Base-by-base conservation (phyloP, 1,140 invertebrate genomes). In the Atta colombica region DNA sequence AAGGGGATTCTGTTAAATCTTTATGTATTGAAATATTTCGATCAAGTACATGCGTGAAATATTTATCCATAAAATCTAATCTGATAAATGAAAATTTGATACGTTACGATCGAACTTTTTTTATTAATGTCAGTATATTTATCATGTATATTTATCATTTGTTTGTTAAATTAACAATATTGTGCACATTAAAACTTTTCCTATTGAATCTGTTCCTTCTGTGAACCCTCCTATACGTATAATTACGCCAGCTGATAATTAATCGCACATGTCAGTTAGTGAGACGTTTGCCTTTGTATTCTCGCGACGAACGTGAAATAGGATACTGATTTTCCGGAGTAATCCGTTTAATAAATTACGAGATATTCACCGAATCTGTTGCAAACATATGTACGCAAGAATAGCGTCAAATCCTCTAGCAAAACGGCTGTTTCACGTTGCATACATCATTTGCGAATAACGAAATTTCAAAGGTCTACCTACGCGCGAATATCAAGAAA, bases 271-370 rank as follows among this genome's bases (percentile, higher is more conserved):
- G 81, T 90, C 75, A 88, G 80, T 61, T 39, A 28, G 31, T 14
- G 25, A 49, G 85, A 88, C 65, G 77, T 72, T 39, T 21, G 16
- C 21, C 28, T 65, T 90, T 25, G 61, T 14, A 55, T 53, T 35
- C 51, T 45, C 51, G 39, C 12, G 61, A 45, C 58, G 86, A 53
- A 65, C 60, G 75, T 28, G 10, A 39, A 18, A 14, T 16, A 45
- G 21, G 60, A 49, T 28, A 25, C 21, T 21, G 21, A 71, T 84
- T 84, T 84, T 61, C 69, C 21, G 18, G 55, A n/a, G 77, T 65
- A 88, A 91, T 91, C 86, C 74, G 66, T 90, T 88, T 77, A 3
- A 18, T 65, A 65, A 87, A 87, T 91, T 77, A 65, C 75, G 25
- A 78, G 51, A 71, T 82, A 49, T 63, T 25, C 31, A 49, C 63